Evolutionary conservation across 53 echinoderm and acorn worm genomes (phyloP).

Genomic region (Arbacia lixula): DNA sequence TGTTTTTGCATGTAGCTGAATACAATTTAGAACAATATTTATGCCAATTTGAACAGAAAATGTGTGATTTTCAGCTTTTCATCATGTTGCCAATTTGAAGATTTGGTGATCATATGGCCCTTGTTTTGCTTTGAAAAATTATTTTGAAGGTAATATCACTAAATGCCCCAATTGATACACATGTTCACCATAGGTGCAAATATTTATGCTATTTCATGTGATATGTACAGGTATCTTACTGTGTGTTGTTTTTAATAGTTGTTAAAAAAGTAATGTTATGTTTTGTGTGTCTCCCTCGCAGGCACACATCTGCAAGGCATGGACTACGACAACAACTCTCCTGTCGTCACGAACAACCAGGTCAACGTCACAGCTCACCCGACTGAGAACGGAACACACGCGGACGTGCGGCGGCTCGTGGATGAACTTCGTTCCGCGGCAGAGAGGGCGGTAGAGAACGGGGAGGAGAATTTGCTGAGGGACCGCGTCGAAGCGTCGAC

Average conservation of each 20-base stretch:
- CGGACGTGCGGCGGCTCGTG: conserved; percentile 80
- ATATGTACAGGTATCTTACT: background rate
- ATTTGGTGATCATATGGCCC: too few relatives aligned
- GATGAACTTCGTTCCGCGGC: conserved; percentile 79
- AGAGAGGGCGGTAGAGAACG: conserved; percentile 81
- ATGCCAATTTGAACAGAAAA: too few relatives aligned
- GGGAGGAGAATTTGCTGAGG: conserved; percentile 72
- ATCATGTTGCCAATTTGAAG: too few relatives aligned
- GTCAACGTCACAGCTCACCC: conserved; percentile 61
- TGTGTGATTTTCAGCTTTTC: too few relatives aligned
- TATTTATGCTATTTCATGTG: too few relatives aligned
- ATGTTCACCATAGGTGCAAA: too few relatives aligned
- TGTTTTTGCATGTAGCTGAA: too few relatives aligned
- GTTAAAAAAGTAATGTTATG: background rate
- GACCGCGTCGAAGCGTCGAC: conserved; percentile 85
- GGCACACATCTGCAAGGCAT: conserved; percentile 78
- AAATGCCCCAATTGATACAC: too few relatives aligned
- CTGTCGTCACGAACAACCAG: conserved; percentile 72
- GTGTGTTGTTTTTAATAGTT: background rate
- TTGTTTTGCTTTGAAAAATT: too few relatives aligned
- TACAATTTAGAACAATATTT: too few relatives aligned
- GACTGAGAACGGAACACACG: conserved; percentile 63
- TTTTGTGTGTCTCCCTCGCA: conserved; percentile 3
- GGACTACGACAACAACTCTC: conserved; percentile 86
- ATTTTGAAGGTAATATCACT: too few relatives aligned